Conservation (phyloP, 2,888 invertebrate genomes). For the Cryptocheilus praepositus region DNA sequence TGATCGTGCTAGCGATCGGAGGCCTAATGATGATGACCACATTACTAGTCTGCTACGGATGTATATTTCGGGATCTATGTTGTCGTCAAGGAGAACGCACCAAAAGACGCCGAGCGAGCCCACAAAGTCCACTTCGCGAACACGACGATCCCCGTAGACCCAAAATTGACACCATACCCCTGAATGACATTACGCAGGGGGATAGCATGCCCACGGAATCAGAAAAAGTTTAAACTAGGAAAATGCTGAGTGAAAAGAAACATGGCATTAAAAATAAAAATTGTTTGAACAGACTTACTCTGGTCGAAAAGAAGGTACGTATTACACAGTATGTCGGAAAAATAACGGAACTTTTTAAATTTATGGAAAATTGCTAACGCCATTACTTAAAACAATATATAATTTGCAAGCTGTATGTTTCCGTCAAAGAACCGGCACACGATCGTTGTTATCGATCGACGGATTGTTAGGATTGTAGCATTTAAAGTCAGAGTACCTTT, state of each 20-base stretch:
- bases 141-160: slow-evolving; percentile 54
- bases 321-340: too few species aligned
- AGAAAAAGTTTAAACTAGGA: slow-evolving; percentile 56
- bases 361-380: too few species aligned
- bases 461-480: too few species aligned
- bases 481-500: too few species aligned
- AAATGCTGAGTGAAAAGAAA: not conserved
- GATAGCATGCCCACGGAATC: slow-evolving; percentile 80
- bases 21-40: slow-evolving; percentile 79
- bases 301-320: not conserved
- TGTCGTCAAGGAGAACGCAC: slow-evolving; percentile 74
- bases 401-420: too few species aligned
- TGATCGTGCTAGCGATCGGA: slow-evolving; percentile 77
- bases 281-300: not conserved
- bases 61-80: slow-evolving; percentile 80
- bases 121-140: slow-evolving; percentile 69
- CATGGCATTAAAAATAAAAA: not conserved
- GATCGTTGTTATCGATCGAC: too few species aligned
- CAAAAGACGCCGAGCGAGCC: slow-evolving; percentile 74
- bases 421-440: too few species aligned
- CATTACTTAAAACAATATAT: too few species aligned
- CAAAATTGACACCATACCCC: slow-evolving; percentile 77
- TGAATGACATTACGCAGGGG: slow-evolving; percentile 79
- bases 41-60: slow-evolving; percentile 81
- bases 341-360: too few species aligned